phyloP scores from a whole-genome alignment of 1,140 invertebrate species.

The Zelostemma sp. region DNA sequence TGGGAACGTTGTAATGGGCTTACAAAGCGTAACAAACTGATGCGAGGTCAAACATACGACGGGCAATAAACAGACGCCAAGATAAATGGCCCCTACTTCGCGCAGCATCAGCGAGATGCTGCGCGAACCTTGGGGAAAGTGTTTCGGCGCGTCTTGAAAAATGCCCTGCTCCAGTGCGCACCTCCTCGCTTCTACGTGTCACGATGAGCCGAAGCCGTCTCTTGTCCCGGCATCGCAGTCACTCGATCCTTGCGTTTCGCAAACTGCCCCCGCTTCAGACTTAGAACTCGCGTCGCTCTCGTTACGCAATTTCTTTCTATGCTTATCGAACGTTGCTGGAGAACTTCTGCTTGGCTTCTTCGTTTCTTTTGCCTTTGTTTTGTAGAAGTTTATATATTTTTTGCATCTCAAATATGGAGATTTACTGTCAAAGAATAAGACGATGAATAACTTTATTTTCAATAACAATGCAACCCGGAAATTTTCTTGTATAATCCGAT shows the following conservation, averaged over 20 bases:
- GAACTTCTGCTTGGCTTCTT: no score
- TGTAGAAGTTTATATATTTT: no score
- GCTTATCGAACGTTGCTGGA: no score
- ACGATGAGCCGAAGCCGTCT: neutral
- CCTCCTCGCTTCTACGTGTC: conserved; percentile 1
- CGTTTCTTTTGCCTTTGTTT: no score
- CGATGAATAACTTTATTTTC: no score
- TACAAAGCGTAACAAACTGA: conserved; percentile 72
- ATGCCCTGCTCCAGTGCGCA: neutral
- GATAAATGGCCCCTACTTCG: conserved; percentile 64
- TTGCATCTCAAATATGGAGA: no score
- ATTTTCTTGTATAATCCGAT: no score
- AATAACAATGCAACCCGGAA: no score
- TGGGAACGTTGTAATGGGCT: conserved; percentile 69
- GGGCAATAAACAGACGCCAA: conserved; percentile 69
- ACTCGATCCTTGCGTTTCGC: conserved; percentile 5
- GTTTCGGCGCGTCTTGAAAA: conserved; percentile 49
- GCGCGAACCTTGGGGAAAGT: conserved; percentile 49
- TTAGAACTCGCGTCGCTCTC: neutral
- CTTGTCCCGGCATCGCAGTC: conserved; percentile 32
- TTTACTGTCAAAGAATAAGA: no score
- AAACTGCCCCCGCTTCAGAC: neutral
- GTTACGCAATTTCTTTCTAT: no score
- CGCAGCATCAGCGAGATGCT: conserved; percentile 26
- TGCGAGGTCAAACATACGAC: conserved; percentile 69